Percentiles rank a stretch among this genome's conserved stretches.
These are phyloP conservation scores for Willisornis vidua DNA, from an alignment of 2,113 vertebrate genomes.

Conservation along the genomic window DNA sequence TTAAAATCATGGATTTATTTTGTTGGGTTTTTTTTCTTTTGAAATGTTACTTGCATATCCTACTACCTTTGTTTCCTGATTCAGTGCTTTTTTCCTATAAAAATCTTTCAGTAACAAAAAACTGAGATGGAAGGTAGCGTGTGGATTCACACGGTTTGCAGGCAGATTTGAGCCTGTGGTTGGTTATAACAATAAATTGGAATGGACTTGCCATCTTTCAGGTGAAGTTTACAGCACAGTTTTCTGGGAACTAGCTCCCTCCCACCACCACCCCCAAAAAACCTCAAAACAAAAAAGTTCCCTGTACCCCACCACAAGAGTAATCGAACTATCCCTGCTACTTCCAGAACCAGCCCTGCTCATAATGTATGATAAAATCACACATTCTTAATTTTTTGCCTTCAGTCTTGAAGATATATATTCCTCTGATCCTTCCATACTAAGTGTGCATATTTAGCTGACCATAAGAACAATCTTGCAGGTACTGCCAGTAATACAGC, in stretches of 20 bases:
- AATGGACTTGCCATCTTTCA: background rate
- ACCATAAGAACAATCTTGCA: background rate
- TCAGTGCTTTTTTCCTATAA: background rate
- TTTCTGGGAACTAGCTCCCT: background rate
- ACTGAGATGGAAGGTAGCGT: background rate
- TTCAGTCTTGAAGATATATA: background rate
- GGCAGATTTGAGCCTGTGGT: background rate
- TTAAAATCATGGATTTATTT: background rate
- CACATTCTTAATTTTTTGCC: background rate
- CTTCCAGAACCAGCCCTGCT: background rate
- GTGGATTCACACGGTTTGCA: background rate
- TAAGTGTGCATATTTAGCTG: background rate
- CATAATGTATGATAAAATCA: background rate
- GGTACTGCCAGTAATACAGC: background rate
- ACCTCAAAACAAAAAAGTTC: background rate
- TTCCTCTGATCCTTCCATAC: background rate
- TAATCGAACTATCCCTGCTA: background rate
- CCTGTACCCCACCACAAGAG: fast-evolving
- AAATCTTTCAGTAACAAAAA: background rate
- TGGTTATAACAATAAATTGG: background rate
- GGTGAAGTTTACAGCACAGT: background rate
- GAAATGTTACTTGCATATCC: background rate
- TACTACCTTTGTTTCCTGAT: background rate
- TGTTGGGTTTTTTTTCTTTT: background rate
- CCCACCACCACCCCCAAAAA: background rate